Evolutionary conservation across 2,113 vertebrate genomes (phyloP).

Genomic region (Marmota monax): DNA sequence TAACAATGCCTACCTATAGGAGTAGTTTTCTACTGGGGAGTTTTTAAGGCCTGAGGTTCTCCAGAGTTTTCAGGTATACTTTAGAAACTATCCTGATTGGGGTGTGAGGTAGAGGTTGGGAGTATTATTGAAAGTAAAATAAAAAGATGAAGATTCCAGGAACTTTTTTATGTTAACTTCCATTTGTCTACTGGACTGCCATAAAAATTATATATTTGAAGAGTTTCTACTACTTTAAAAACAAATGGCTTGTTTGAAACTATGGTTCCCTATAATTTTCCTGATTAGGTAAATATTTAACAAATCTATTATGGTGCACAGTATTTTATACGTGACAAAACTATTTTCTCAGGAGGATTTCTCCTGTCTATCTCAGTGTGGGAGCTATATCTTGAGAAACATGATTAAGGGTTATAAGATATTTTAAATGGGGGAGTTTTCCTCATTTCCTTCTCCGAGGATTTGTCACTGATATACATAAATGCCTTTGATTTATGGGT

Average conservation of each 20-base stretch:
- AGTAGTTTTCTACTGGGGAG: background rate
- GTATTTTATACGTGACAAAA: background rate
- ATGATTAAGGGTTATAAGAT: background rate
- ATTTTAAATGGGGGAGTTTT: background rate
- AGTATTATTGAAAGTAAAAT: background rate
- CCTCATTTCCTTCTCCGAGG: no score
- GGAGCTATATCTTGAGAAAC: background rate
- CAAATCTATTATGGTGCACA: background rate
- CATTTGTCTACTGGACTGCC: background rate
- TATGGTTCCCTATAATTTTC: background rate
- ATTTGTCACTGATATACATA: no score
- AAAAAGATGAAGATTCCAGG: background rate
- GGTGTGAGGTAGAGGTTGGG: background rate
- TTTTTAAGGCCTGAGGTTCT: background rate
- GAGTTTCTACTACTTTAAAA: background rate
- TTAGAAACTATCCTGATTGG: background rate
- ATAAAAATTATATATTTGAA: background rate
- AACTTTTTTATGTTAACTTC: background rate
- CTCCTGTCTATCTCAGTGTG: background rate
- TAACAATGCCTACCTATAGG: background rate
- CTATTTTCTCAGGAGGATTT: background rate
- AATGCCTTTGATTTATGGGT: no score
- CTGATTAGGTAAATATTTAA: constrained; percentile 9
- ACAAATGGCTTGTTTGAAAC: background rate
- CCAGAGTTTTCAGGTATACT: background rate